phyloP scores from a whole-genome alignment of 2,888 invertebrate genomes.

The Leptinotarsa haldemani region DNA sequence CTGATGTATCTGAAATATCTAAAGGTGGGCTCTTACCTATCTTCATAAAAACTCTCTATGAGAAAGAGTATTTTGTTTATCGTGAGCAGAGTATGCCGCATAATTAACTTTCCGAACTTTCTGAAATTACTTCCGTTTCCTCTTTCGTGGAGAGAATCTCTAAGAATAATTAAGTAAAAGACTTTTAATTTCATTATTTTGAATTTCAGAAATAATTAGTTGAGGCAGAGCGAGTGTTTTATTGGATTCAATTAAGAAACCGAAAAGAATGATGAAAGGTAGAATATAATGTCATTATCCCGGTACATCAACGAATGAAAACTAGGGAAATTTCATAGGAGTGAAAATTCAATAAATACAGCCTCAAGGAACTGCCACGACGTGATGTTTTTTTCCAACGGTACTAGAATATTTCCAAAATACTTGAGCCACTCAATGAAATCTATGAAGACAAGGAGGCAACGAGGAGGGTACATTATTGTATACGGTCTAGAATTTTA shows the following conservation, averaged over 20 bases:
- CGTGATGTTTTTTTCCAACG: too few species aligned
- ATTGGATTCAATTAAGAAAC: conserved; percentile 8
- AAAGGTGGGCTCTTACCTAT: neutral
- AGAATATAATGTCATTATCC: neutral
- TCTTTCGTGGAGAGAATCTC: neutral
- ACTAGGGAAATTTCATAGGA: neutral
- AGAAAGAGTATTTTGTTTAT: neutral
- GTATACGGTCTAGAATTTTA: too few species aligned
- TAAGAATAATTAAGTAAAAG: conserved; percentile 5
- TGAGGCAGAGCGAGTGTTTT: neutral
- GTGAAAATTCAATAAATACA: too few species aligned
- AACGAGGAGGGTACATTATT: too few species aligned
- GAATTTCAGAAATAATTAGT: conserved; percentile 8
- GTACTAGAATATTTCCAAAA: too few species aligned
- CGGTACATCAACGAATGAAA: neutral
- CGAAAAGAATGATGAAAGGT: neutral
- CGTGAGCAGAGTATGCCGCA: conserved; percentile 5
- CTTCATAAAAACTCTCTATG: neutral
- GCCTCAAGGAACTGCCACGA: too few species aligned
- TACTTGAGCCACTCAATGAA: too few species aligned
- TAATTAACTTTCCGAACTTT: conserved; percentile 5
- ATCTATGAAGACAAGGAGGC: too few species aligned
- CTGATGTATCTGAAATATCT: too few species aligned
- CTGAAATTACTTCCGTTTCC: conserved; percentile 4
- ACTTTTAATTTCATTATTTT: conserved; percentile 7